Evolutionary conservation across 2,797 vertebrate genomes (phyloP).

Genomic region (Amazona finschi): DNA sequence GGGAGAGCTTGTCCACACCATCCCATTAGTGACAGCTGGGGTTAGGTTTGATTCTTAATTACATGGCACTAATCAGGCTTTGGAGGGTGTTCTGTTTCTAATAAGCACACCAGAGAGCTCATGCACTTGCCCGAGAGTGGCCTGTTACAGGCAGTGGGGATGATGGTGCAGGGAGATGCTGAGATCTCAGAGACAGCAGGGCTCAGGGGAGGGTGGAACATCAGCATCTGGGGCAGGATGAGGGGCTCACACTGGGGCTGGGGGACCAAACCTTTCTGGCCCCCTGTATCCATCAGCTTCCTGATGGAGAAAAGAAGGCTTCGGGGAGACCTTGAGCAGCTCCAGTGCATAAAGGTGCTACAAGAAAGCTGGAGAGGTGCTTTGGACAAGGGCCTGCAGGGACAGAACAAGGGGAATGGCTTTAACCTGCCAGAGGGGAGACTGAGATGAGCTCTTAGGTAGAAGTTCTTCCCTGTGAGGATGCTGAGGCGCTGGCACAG

Average conservation of each 20-base stretch:
- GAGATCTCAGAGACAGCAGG: fast-evolving
- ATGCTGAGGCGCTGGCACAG: no score
- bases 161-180: not conserved
- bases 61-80: not conserved
- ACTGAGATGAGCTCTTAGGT: no score
- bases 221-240: fast-evolving
- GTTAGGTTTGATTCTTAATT: not conserved
- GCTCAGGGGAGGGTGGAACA: not conserved
- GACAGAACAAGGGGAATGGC: not conserved
- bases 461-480: no score
- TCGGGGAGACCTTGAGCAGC: not conserved
- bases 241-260: not conserved
- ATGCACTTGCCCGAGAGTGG: fast-evolving
- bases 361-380: not conserved
- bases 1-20: fast-evolving
- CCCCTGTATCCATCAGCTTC: not conserved
- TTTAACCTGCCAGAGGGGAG: not conserved
- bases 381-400: not conserved
- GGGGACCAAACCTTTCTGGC: not conserved
- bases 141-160: not conserved
- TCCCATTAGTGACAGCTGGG: not conserved
- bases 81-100: not conserved
- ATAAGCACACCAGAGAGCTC: not conserved
- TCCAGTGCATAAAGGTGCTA: not conserved
- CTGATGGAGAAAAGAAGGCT: not conserved